Evolutionary conservation across 2,888 invertebrate genomes (phyloP), one percentile per base, ranked within the genome.

Genomic region (Lithodes maja): DNA sequence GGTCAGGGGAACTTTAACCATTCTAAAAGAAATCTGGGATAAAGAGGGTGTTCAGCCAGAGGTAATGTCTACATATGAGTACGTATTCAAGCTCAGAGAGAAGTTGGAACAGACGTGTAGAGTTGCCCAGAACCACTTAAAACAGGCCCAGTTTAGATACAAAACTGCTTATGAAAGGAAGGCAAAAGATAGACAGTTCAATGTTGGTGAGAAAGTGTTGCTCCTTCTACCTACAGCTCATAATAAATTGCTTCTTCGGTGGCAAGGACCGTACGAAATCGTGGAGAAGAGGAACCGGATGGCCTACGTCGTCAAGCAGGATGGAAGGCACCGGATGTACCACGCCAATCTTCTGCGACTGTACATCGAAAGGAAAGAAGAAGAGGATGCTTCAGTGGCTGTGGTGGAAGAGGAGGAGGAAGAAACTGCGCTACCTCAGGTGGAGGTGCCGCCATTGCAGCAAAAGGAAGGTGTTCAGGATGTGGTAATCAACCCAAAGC

Each of bases 321-420:
- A 79, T 33, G 78, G 78, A 17, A 79, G 15, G 33, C 52, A 53
- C 53, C 52, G 53, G 53, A 53, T 79, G 15, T 79, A 79, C 53
- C 78, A 79, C 53, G 78, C 78, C 78, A 79, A 52, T 53, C 53
- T 79, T 12, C 53, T 79, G 9, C 78, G 78, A 79, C 78, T 52
- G 3, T 79, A 79, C 78, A 79, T 79, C 12, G 53, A 79, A 12
- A 52, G 53, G 15, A 15, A 53, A 17, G 78, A 79, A 33, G 78
- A 79, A n/a, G 52, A 77, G 49, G 49, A 49, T 2, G 9, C 77
- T 2, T 77, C 77, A 2, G 77, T 77, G 9, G 78, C 78, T n/a
- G 78, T 79, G 50, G 52, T 79, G 53, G 53, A 79, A 53, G 12
- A 79, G 53, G 78, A 79, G 2, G 78, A 71, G 15, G 3, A 79